Conservation (phyloP, 2,113 vertebrate species). For the Petroica traversi region DNA sequence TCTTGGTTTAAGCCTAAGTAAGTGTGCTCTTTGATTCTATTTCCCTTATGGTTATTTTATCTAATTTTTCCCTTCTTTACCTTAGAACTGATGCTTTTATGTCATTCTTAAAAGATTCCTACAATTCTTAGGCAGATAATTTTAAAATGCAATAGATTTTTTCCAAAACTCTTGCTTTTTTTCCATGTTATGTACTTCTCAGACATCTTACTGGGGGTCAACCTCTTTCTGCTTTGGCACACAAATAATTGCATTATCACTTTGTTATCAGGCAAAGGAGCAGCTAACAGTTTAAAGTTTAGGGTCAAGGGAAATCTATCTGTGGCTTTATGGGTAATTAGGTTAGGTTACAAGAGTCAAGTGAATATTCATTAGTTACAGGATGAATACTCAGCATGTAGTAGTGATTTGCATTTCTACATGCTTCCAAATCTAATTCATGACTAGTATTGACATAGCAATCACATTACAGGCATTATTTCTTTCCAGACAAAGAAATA, state of each 20-base stretch:
- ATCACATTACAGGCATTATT: not conserved
- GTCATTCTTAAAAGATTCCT: not conserved
- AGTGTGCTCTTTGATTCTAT: not conserved
- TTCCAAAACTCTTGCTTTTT: conserved; percentile 11
- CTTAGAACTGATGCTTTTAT: not conserved
- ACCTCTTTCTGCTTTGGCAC: conserved; percentile 15
- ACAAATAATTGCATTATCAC: conserved; percentile 51
- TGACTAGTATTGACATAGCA: conserved; percentile 53
- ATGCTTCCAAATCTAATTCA: conserved; percentile 35
- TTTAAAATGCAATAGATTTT: conserved; percentile 26
- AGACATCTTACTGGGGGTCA: conserved; percentile 5
- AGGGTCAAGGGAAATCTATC: conserved; percentile 68
- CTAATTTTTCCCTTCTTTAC: not conserved
- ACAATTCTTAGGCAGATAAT: not conserved
- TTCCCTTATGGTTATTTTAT: not conserved
- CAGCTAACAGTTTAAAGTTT: conserved; percentile 61
- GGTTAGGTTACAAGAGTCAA: conserved; percentile 62
- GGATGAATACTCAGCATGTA: conserved; percentile 49
- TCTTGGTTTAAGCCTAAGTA: not conserved
- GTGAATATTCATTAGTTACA: conserved; percentile 66
- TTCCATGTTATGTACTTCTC: not conserved
- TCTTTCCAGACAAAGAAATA: not conserved
- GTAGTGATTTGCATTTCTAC: conserved; percentile 44
- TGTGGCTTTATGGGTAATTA: conserved; percentile 69
- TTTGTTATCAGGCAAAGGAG: conserved; percentile 46